Evolutionary conservation across 2,797 vertebrate species (phyloP), one percentile per base, ranked within the genome.

Genomic region (Parotocinclus haroldoi): DNA sequence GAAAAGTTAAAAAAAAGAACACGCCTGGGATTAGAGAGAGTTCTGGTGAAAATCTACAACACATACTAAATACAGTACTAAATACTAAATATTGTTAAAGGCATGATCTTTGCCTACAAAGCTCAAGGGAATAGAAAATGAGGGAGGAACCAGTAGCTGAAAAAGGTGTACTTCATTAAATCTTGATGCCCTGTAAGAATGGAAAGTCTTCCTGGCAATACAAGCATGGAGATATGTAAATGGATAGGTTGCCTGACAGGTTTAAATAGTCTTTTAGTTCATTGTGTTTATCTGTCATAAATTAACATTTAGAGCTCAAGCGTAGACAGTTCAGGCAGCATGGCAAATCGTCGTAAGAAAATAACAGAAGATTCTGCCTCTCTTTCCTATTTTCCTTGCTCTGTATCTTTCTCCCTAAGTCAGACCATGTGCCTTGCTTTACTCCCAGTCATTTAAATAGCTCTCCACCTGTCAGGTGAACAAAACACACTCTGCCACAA

Each of bases 151-250:
- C 27, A 2, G 5, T 27, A 27, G 27, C 2, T 27, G 27, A 27
- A 5, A 27, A 5, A 27, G 27, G 27, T 27, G 27, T 27, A 27
- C 27, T 27, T 27, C 2, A 5, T 27, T 27, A 2, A 27, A 27
- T 27, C 27, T 27, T 27, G 27, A 27, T 27, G 27, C 27, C 27
- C 27, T 27, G 27, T 27, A 27, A n/a, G 2, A 27, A 27, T 27
- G 27, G 8, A 52, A 46, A 89, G 85, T 84, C 86, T 85, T 86
- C 87, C 86, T 89, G 87, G 88, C 85, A 85, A 85, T 71, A 89
- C 84, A 86, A 85, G 84, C 87, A 90, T 89, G 90, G 87, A 91
- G 89, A 90, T 88, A 90, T 91, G 91, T 91, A 91, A 91, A 91
- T 92, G 88, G 88, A 88, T 89, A 88, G 87, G 88, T 87, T 92